phyloP scores from a whole-genome alignment of 2,113 vertebrate species.

The Mirounga angustirostris region DNA sequence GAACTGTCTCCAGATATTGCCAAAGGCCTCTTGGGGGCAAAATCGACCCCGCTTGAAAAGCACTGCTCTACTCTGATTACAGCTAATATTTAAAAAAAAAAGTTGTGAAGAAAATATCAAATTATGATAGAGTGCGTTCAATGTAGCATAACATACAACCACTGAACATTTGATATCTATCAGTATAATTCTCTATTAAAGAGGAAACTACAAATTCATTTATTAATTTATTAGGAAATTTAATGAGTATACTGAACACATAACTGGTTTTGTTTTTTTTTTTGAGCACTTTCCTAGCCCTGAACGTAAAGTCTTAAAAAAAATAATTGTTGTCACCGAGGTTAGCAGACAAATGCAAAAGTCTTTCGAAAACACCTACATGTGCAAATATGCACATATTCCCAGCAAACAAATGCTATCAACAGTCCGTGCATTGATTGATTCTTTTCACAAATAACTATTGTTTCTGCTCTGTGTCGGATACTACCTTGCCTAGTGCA shows the following conservation, averaged over 20 bases:
- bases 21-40: rapidly evolving
- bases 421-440: rapidly evolving
- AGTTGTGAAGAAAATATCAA: not conserved
- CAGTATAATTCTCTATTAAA: not conserved
- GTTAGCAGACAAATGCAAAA: not conserved
- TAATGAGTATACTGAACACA: not conserved
- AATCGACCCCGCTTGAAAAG: not conserved
- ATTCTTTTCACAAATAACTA: not conserved
- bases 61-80: rapidly evolving
- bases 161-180: not conserved
- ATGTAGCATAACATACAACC: too few relatives aligned
- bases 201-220: not conserved
- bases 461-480: rapidly evolving
- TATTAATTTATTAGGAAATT: not conserved
- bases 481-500: rapidly evolving
- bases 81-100: not conserved
- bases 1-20: rapidly evolving
- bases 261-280: not conserved
- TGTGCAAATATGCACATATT: not conserved
- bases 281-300: not conserved
- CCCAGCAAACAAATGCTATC: not conserved
- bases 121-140: not conserved
- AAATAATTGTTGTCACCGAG: not conserved
- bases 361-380: not conserved
- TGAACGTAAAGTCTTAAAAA: not conserved